Conservation (phyloP, 2,797 vertebrate species). For the Lepus townsendii region DNA sequence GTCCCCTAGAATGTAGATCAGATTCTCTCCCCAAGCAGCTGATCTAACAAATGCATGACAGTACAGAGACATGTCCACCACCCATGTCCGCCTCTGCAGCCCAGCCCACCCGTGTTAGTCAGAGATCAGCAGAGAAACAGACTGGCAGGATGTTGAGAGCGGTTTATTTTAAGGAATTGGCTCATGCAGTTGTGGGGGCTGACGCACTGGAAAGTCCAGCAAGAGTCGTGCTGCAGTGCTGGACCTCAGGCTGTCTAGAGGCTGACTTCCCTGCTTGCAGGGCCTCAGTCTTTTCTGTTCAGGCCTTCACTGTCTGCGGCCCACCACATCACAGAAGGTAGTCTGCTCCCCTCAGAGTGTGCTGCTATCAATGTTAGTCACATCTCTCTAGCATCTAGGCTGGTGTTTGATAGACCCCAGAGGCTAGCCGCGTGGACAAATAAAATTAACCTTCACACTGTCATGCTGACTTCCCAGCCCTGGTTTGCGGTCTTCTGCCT, state of each 20-base stretch:
- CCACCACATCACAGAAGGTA: not conserved
- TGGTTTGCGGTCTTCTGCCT: not conserved
- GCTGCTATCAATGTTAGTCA: conserved; percentile 35
- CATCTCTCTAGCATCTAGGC: not conserved
- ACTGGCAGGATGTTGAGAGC: not conserved
- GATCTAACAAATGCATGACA: not conserved
- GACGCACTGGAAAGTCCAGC: not conserved
- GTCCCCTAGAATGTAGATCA: not conserved
- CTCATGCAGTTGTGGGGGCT: not conserved
- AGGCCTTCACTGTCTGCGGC: not conserved
- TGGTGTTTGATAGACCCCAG: not conserved
- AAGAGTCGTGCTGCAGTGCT: not conserved
- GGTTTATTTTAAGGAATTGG: conserved; percentile 19
- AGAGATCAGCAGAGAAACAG: conserved; percentile 21
- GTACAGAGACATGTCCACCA: not conserved
- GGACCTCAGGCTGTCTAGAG: not conserved
- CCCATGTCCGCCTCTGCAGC: not conserved
- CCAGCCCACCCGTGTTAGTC: not conserved
- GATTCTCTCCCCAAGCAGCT: not conserved
- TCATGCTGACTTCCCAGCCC: not conserved
- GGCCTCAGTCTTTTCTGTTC: not conserved
- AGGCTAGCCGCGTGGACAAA: not conserved
- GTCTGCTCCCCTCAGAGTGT: not conserved
- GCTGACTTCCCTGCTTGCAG: not conserved
- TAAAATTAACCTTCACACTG: not conserved